phyloP scores from a whole-genome alignment of 2,113 vertebrate genomes.

The Pelusios castaneus region DNA sequence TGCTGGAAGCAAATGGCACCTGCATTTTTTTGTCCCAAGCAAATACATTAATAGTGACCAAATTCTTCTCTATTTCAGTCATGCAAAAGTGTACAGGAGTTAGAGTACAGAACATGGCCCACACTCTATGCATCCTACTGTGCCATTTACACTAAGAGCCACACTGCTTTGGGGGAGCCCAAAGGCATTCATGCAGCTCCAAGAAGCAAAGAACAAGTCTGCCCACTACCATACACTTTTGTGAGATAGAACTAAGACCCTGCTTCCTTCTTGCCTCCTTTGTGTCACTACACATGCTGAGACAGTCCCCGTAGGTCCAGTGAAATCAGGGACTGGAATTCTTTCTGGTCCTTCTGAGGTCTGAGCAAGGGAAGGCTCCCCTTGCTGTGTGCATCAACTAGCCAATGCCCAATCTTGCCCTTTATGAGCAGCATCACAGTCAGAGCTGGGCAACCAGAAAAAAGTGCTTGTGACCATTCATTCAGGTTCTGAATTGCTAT shows the following conservation, averaged over 20 bases:
- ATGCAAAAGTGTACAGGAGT: not conserved
- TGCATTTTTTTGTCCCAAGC: not conserved
- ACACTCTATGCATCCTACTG: rapidly evolving
- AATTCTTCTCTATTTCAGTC: not conserved
- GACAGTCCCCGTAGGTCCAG: not conserved
- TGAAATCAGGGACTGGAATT: not conserved
- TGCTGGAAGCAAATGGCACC: not conserved
- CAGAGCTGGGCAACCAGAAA: not conserved
- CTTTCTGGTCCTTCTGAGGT: not conserved
- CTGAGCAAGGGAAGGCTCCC: not conserved
- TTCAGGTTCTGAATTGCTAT: not conserved
- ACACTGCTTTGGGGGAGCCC: not conserved
- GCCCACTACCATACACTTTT: not conserved
- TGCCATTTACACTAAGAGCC: not conserved
- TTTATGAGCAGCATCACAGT: not conserved
- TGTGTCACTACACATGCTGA: not conserved
- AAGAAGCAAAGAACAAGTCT: not conserved
- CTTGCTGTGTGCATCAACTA: not conserved
- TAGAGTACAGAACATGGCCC: not conserved
- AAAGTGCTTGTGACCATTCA: not conserved
- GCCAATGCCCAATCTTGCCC: not conserved
- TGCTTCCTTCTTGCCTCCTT: not conserved
- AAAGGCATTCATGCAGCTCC: not conserved
- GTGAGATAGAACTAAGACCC: not conserved
- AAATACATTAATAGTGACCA: not conserved